Base-by-base conservation (phyloP, 2,113 vertebrate species). In the Neolamprologus tretocephalus region DNA sequence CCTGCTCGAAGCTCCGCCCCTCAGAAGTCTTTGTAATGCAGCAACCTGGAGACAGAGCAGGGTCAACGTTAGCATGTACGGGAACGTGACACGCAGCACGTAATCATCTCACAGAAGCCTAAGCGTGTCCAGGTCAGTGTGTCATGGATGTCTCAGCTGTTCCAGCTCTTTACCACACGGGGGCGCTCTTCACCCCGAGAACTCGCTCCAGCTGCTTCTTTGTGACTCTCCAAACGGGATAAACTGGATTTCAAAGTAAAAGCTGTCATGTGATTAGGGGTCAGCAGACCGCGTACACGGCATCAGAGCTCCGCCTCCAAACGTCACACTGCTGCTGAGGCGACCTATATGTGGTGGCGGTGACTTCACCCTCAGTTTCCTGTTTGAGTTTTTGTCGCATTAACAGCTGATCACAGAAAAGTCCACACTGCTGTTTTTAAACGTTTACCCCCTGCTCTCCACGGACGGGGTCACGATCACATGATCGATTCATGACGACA, bases 11-110 rank as follows among this genome's bases (percentile, higher is more conserved):
- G 8, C 51, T 45, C 73, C 3, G 47, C 23, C 16, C 6, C 6
- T 96, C 87, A 96, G 91, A 96, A 97, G 49, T 94, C 89, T 31
- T 92, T 95, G 82, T 96, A 97, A 79, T 97, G 96, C 81, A 96
- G 92, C 85, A 96, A 68, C 91, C 96, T 96, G 88, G 12, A 63
- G 14, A 85, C 9, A 80, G 31, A 66, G 31, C 6, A 35, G 31
- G 31, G 10, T 66, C 31, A 12, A n/a, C 10, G 4, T 63, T 35
- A 63, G 58, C 31, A 0, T 33, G 17, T 33, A 35, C 4, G 5
- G 16, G 17, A 63, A 63, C 2, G 5, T 17, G 26, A 28, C 13
- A 0, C 55, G 1, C 7, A 1, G 3, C 53, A 16, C 13, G 2
- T 3, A 16, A 28, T 9, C 55, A 58, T 63, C 58, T 63, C 28